Conservation (phyloP, 2,113 vertebrate genomes). For the Peromyscus maniculatus region DNA sequence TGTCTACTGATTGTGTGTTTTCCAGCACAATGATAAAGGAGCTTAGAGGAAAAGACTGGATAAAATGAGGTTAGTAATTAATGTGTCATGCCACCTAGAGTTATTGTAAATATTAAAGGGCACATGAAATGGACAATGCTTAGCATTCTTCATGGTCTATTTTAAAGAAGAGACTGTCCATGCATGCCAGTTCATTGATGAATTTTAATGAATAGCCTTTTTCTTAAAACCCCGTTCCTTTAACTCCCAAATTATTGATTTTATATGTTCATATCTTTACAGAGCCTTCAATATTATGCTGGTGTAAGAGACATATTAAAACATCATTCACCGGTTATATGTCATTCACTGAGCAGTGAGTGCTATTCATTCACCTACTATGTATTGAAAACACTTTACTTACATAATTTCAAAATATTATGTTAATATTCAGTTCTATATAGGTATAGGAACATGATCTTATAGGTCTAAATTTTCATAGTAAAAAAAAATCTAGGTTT, state of each 20-base stretch:
- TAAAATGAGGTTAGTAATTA: not conserved
- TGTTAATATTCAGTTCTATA: slow-evolving; percentile 10
- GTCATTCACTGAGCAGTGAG: not conserved
- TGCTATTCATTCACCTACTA: not conserved
- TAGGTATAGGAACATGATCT: not conserved
- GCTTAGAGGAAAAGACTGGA: not conserved
- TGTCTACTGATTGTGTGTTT: not conserved
- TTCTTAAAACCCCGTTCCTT: not conserved
- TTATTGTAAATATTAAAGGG: not conserved
- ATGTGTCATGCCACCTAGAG: not conserved
- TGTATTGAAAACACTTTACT: not conserved
- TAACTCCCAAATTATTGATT: slow-evolving; percentile 21
- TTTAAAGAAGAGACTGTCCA: not conserved
- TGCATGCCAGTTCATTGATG: not conserved
- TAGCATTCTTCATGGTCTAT: not conserved
- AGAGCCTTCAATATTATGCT: not conserved
- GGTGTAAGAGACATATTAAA: not conserved
- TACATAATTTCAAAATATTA: slow-evolving; percentile 6
- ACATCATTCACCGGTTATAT: not conserved
- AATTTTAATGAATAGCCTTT: not conserved
- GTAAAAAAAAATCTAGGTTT: not conserved
- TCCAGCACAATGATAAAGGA: not conserved
- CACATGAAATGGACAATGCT: not conserved
- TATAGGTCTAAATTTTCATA: not conserved
- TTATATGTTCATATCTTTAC: slow-evolving; percentile 3